phyloP scores from a whole-genome alignment of 2,113 vertebrate species.

The Nestor notabilis region DNA sequence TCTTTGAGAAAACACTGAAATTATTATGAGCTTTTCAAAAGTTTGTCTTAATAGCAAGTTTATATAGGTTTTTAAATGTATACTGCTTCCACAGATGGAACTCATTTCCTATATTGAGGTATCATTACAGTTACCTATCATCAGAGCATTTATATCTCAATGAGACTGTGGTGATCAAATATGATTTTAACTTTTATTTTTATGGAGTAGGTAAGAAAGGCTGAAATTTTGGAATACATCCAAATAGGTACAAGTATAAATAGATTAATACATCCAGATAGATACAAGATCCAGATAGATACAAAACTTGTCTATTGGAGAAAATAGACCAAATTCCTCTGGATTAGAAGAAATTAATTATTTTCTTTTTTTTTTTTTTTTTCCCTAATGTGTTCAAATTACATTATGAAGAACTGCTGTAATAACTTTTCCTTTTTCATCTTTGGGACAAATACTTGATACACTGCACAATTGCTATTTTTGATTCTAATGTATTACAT shows the following conservation, averaged over 20 bases:
- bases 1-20: neutral
- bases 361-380: neutral
- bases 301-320: neutral
- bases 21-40: neutral
- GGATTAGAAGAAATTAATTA: neutral
- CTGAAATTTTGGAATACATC: neutral
- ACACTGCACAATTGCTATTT: neutral
- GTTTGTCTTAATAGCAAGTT: neutral
- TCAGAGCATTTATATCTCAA: neutral
- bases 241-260: neutral
- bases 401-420: neutral
- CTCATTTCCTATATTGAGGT: neutral
- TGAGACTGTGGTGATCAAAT: neutral
- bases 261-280: neutral
- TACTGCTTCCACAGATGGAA: neutral
- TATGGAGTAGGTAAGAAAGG: neutral
- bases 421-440: neutral
- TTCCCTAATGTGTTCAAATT: neutral
- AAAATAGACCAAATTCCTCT: neutral
- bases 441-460: neutral
- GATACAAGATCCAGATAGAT: neutral
- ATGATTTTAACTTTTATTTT: neutral
- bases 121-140: neutral
- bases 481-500: neutral
- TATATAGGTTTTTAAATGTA: neutral